Conservation (phyloP, 2,113 vertebrate genomes). For the Megaptera novaeangliae region DNA sequence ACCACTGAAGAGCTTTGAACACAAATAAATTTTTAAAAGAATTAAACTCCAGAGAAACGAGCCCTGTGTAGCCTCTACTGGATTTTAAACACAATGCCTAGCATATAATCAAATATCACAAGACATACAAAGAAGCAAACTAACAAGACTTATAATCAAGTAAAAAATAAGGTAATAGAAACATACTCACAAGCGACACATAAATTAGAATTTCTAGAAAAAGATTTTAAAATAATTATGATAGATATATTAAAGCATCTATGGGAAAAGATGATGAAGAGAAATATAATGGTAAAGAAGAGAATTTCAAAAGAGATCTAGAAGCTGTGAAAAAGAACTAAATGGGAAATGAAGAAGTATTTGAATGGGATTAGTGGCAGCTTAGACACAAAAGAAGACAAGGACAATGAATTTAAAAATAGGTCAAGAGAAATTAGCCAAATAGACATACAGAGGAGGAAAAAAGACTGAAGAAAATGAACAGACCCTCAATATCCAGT, state of each 20-base stretch:
- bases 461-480: neutral
- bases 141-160: neutral
- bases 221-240: neutral
- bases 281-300: neutral
- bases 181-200: neutral
- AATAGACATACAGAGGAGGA: neutral
- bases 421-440: neutral
- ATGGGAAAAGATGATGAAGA: neutral
- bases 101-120: neutral
- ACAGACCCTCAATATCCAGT: neutral
- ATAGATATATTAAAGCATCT: neutral
- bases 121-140: neutral
- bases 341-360: neutral
- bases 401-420: neutral
- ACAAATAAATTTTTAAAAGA: neutral
- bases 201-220: neutral
- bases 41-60: neutral
- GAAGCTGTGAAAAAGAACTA: neutral
- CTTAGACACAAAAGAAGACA: neutral
- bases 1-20: neutral
- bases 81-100: neutral
- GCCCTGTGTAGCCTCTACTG: neutral
- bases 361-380: neutral
- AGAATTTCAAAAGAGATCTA: neutral
- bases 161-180: neutral